Percentiles rank a stretch among this genome's conserved stretches.
phyloP scores from a whole-genome alignment of 2,797 vertebrate species.

The Nothura maculosa region DNA sequence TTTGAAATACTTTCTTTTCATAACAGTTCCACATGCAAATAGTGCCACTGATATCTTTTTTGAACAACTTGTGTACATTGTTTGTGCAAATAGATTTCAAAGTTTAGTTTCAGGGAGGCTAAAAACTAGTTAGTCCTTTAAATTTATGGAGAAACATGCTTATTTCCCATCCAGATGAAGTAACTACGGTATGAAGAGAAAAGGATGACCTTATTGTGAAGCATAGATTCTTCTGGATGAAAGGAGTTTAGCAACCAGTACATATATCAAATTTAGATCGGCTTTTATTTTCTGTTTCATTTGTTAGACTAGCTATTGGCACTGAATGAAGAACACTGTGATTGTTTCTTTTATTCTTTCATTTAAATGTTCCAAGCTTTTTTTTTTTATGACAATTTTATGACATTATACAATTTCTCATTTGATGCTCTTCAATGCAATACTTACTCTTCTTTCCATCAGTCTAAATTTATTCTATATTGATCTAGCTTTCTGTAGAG shows the following conservation, averaged over 20 bases:
- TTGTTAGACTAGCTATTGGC: background rate
- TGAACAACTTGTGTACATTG: background rate
- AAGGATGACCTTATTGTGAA: background rate
- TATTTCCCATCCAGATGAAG: background rate
- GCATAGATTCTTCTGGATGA: background rate
- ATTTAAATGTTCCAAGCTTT: background rate
- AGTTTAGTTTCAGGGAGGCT: background rate
- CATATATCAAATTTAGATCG: background rate
- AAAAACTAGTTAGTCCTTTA: background rate
- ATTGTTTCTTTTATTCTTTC: background rate
- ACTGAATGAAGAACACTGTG: background rate
- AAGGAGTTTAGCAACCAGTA: background rate
- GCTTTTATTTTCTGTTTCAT: background rate
- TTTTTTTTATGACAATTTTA: background rate
- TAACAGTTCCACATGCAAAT: background rate
- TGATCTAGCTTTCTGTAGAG: background rate
- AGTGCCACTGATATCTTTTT: background rate
- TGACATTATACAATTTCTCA: background rate
- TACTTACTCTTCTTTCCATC: background rate
- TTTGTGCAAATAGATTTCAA: background rate
- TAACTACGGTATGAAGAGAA: background rate
- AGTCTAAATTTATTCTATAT: background rate
- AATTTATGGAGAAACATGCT: rapidly evolving
- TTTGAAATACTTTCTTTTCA: background rate
- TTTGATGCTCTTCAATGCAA: background rate